Evolutionary conservation across 2,888 invertebrate species (phyloP).

Genomic region (Anticlea derivata): DNA sequence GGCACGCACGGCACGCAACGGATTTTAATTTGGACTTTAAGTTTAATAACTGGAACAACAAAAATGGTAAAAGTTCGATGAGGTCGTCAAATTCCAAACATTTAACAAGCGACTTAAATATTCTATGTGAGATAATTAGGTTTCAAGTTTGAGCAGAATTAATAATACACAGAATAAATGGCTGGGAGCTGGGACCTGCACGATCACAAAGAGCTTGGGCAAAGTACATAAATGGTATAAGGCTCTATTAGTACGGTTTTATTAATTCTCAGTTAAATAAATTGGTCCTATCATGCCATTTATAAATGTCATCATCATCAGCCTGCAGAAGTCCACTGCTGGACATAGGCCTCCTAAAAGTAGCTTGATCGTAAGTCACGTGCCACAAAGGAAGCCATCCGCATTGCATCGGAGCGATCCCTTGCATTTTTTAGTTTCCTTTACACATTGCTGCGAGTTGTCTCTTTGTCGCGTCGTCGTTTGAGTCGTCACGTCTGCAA

Average conservation of each 20-base stretch:
- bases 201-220: not conserved
- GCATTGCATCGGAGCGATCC: slow-evolving; percentile 1
- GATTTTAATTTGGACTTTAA: too few species aligned
- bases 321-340: too few species aligned
- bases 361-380: too few species aligned
- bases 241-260: too few species aligned
- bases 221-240: too few species aligned
- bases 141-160: slow-evolving; percentile 10
- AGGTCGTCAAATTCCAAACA: slow-evolving; percentile 11
- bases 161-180: slow-evolving; percentile 2
- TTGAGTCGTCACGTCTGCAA: slow-evolving; percentile 11
- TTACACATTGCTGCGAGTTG: not conserved
- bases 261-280: too few species aligned
- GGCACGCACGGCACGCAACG: too few species aligned
- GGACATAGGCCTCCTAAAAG: too few species aligned
- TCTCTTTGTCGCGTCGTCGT: not conserved
- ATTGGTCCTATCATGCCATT: too few species aligned
- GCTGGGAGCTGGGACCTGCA: not conserved
- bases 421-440: slow-evolving; percentile 15
- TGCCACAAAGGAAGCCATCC: not conserved
- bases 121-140: slow-evolving; percentile 12
- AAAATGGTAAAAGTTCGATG: slow-evolving; percentile 15
- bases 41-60: not conserved
- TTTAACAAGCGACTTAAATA: slow-evolving; percentile 17
- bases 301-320: too few species aligned